Evolutionary conservation across 2,888 invertebrate genomes (phyloP).

Genomic region (Malacosoma neustria): DNA sequence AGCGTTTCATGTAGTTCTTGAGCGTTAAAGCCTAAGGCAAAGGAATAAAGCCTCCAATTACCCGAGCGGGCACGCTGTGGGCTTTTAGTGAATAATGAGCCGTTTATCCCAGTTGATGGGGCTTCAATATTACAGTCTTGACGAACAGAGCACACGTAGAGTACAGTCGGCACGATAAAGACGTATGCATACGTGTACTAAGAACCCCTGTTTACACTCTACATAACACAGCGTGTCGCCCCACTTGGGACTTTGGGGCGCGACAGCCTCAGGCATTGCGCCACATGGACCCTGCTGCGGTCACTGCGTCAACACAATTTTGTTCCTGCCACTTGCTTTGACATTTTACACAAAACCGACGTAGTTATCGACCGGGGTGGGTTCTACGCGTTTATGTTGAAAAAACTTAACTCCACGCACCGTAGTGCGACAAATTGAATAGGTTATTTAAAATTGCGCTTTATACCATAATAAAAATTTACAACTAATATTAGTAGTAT

Average conservation of each 20-base stretch:
- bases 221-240: constrained; percentile 3
- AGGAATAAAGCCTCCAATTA: constrained; percentile 72
- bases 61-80: constrained; percentile 65
- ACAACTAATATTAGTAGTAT: no score
- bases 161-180: not conserved
- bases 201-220: not conserved
- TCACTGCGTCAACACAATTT: constrained; percentile 59
- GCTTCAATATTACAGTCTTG: constrained; percentile 60
- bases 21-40: constrained; percentile 60
- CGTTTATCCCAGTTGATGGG: constrained; percentile 63
- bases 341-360: constrained; percentile 58
- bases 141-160: constrained; percentile 58
- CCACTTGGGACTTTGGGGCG: constrained; percentile 1
- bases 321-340: constrained; percentile 40
- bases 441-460: no score
- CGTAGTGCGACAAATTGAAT: not conserved
- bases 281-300: constrained; percentile 25
- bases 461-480: no score
- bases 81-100: constrained; percentile 74
- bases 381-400: constrained; percentile 25
- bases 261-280: not conserved
- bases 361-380: constrained; percentile 48
- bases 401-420: not conserved
- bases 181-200: not conserved
- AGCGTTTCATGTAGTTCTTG: constrained; percentile 42